Evolutionary conservation across 2,888 invertebrate genomes (phyloP), one percentile per base, ranked within the genome.

Genomic region (Polietes domitor): DNA sequence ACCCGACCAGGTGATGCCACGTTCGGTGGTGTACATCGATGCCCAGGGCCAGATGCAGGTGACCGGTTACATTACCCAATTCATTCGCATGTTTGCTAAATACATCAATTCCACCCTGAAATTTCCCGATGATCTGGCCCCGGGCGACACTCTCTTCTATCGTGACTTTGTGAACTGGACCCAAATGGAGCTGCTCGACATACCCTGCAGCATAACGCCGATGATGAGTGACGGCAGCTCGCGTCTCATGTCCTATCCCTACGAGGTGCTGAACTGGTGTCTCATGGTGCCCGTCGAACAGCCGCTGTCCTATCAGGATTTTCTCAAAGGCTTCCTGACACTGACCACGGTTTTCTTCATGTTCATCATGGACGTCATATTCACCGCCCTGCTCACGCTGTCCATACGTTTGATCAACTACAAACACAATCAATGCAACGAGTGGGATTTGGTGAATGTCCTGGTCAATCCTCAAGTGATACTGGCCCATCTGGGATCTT

Each of bases 1-100:
- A 65, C 82, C 82, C 10, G 87, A 86, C 5, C 87, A 86, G 24
- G 24, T 85, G 4, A 86, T 86, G 72, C 87, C 87, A 0, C 80
- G 83, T 53, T 77, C 86, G 0, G 86, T 87, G 0, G 73, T 87
- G 2, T 87, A 85, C 37, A 26, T 0, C 7, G 81, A 86, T 10
- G 0, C 9, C 0, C 19, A 73, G 12, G 85, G 85, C 0, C 47
- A 58, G 0, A 1, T 61, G 2, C 24, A 7, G 2, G 81, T 85
- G 0, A 83, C 79, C 9, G 87, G 87, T 0, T 85, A 82, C 55
- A 71, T 81, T 1, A 71, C 80, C 0, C 50, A 85, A 24, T 73
- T 86, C 10, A 47, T 87, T 12, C 21, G 9, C 0, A 78, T 82
- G 41, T 76, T 86, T 58, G 80, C 81, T 1, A 74, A 80, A 68